Evolutionary conservation across 2,888 invertebrate species (phyloP).

Genomic region (Boloria euphrosyne): DNA sequence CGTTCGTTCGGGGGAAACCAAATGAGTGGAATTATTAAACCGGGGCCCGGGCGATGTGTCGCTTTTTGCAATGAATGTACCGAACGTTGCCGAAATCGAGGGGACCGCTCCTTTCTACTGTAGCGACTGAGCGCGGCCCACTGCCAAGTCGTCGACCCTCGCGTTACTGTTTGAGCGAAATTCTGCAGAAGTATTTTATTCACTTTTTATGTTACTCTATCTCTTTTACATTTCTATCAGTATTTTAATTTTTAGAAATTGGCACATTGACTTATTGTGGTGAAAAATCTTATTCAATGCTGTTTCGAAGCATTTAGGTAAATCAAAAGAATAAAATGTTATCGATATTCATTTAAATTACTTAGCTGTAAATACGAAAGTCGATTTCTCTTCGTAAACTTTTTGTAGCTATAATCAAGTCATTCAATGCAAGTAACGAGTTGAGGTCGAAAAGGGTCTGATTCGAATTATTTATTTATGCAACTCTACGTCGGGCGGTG

Average conservation of each 20-base stretch:
- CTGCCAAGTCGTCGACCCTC: conserved; percentile 56
- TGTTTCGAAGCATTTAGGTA: too few relatives aligned
- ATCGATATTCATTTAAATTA: conserved; percentile 5
- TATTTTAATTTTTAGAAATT: conserved; percentile 29
- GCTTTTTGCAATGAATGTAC: conserved; percentile 79
- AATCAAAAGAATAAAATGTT: background rate
- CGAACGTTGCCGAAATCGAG: conserved; percentile 50
- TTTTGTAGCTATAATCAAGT: conserved; percentile 23
- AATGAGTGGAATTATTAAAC: conserved; percentile 81
- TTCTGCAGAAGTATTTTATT: conserved; percentile 37
- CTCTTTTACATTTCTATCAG: conserved; percentile 33
- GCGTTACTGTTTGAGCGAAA: conserved; percentile 51
- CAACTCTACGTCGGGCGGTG: conserved; percentile 57
- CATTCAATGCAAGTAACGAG: conserved; percentile 38
- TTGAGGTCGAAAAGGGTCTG: conserved; percentile 52
- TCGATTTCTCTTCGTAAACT: conserved; percentile 2
- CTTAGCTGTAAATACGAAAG: conserved; percentile 7
- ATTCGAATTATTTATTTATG: conserved; percentile 70
- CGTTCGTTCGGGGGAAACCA: conserved; percentile 67
- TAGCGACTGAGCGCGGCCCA: conserved; percentile 42
- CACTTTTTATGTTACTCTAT: conserved; percentile 23
- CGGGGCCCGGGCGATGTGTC: conserved; percentile 74
- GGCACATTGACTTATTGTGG: background rate
- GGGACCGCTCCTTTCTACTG: conserved; percentile 58
- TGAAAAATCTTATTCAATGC: too few relatives aligned